These are phyloP conservation scores for Zaprionus nigranus DNA, from an alignment of 1,140 invertebrate species.

Conservation along the genomic window DNA sequence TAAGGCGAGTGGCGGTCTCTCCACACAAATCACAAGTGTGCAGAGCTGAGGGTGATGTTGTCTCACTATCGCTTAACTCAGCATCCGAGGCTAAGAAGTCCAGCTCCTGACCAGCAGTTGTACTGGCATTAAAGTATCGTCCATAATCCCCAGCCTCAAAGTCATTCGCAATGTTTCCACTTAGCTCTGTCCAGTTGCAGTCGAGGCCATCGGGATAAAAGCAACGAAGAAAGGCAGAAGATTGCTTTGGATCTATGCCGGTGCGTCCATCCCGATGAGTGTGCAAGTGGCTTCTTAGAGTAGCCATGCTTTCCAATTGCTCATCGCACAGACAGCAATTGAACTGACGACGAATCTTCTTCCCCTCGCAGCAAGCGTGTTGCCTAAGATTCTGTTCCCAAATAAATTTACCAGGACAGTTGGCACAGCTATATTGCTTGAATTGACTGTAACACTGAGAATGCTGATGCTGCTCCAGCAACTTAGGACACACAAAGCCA, in stretches of 20 bases:
- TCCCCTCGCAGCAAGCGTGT: slow-evolving; percentile 55
- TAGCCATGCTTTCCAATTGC: slow-evolving; percentile 35
- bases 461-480: slow-evolving; percentile 58
- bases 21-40: slow-evolving; percentile 62
- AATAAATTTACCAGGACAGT: slow-evolving; percentile 75
- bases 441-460: slow-evolving; percentile 61
- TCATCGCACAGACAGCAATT: slow-evolving; percentile 59
- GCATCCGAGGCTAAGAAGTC: slow-evolving; percentile 69
- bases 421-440: slow-evolving; percentile 55
- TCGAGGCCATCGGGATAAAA: slow-evolving; percentile 51
- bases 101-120: slow-evolving; percentile 64
- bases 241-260: slow-evolving; percentile 42
- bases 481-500: slow-evolving; percentile 58
- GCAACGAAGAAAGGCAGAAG: slow-evolving; percentile 48
- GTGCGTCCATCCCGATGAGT: slow-evolving; percentile 53
- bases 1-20: slow-evolving; percentile 20
- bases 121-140: slow-evolving; percentile 66
- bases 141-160: slow-evolving; percentile 66
- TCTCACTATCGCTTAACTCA: slow-evolving; percentile 37
- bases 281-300: slow-evolving; percentile 55
- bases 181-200: slow-evolving; percentile 46
- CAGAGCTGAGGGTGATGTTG: neutral
- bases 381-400: slow-evolving; percentile 69
- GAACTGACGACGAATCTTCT: slow-evolving; percentile 22
- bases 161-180: slow-evolving; percentile 48